phyloP scores from a whole-genome alignment of 2,113 vertebrate species.

The Meles meles region DNA sequence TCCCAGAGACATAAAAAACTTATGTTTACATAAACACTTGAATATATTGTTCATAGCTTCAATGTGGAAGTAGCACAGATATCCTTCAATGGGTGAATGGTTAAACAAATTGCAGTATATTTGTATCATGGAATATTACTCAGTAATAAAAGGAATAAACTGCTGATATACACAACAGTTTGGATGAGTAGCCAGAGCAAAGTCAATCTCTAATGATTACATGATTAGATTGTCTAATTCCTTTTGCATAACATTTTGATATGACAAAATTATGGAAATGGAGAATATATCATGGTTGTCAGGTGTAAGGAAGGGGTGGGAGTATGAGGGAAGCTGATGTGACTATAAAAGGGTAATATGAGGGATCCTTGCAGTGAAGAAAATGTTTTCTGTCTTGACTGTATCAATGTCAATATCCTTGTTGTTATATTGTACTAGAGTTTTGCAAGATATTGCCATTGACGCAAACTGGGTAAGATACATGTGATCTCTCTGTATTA shows the following conservation, averaged over 20 bases:
- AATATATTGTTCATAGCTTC: neutral
- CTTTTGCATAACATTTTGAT: neutral
- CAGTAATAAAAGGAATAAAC: too few species aligned
- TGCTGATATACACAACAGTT: neutral
- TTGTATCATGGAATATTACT: neutral
- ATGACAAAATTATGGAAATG: neutral
- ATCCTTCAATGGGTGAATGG: neutral
- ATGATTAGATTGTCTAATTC: neutral
- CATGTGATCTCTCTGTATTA: neutral
- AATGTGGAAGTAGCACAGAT: neutral
- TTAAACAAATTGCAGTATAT: neutral
- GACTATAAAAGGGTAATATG: neutral
- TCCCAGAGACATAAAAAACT: neutral
- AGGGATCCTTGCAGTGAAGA: neutral
- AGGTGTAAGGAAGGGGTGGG: neutral
- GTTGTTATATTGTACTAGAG: neutral
- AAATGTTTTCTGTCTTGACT: neutral
- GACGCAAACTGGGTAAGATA: neutral
- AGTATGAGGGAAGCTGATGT: neutral
- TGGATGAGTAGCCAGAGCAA: neutral
- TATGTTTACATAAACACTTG: neutral
- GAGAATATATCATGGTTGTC: neutral
- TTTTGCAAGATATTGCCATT: neutral
- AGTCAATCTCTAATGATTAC: neutral
- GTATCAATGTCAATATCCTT: neutral